Evolutionary conservation across 2,113 vertebrate genomes (phyloP), one percentile per base, ranked within the genome.

Genomic region (Turnix velox): DNA sequence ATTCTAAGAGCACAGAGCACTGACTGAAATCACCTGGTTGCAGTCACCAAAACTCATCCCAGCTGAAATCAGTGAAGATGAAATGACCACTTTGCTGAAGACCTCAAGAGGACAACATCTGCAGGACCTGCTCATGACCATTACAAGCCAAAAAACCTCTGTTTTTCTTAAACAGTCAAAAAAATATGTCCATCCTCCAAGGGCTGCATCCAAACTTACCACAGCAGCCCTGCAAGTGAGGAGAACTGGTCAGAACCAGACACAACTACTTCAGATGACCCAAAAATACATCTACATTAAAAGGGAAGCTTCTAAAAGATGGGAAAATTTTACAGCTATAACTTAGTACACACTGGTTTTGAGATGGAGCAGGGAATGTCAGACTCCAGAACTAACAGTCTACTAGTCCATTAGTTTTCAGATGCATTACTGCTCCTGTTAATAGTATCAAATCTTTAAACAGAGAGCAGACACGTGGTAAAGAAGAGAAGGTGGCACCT

Each of bases 201-300:
- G 6, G 12, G 33, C 48, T 31, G 59, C 18, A 35, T 6, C 57
- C 57, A 83, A 25, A 31, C 10, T 33, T 6, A 25, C 12, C 28
- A 14, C 20, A 3, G 4, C 16, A 39, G 46, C 39, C 67, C 35
- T 42, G 4, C 13, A 74, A 28, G 33, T 3, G 35, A 85, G 54
- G 63, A 48, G 4, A 57, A 15, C 14, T 27, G 52, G 5, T 30
- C 31, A 4, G 0, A 37, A 20, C 16, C 9, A 19, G 12, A 1
- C 25, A 61, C 11, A 33, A 6, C 10, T 46, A 37, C 49, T 72
- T 48, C 3, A 61, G 45, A 24, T 24, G 35, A 30, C 45, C 28
- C 16, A n/a, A 40, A 40, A 55, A 22, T 17, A 45, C 18, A 45
- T 55, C 9, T 7, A 27, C 6, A 6, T 20, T 30, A 55, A 76